Base-by-base conservation (phyloP, 2,113 vertebrate species). In the Etheostoma cragini region DNA sequence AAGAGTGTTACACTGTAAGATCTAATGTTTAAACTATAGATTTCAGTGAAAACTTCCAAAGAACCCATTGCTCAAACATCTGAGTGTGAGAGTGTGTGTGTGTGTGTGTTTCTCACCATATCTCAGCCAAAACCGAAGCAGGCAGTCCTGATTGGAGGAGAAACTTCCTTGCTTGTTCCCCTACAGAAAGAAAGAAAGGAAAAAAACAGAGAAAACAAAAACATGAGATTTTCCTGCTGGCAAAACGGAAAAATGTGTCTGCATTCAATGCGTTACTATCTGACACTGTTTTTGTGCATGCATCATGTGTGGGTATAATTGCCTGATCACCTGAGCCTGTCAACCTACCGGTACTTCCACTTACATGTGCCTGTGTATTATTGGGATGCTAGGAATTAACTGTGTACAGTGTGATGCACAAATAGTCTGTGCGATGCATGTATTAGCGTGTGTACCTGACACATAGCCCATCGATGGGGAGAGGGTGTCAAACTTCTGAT, bases 141-240 rank as follows among this genome's bases (percentile, higher is more conserved):
- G 97, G 96, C 14, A 99, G 95, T 57, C 98, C 97, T 1, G 98
- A 99, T 0, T 97, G 97, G 83, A 98, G 93, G 91, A 99, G 99
- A 93, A 99, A 98, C 85, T 93, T 96, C 72, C 96, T 96, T 22
- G 98, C 97, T 85, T 98, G 97, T 84, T 99, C 97, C 91, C 96
- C 98, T 99, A 19, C 11, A 87, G 62, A 84, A 56, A 70, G n/a
- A 72, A 21, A 84, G 3, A 68, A 26, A 2, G 24, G 16, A 3
- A 21, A 63, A 19, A 52, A 67, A 63, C 7, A 42, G n/a, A 19
- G 16, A 49, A 60, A 38, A 56, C 12, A 46, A 38, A 24, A 53
- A 46, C 17, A 14, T 11, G 2, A 68, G 26, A 45, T 38, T 78
- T 1, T 42, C 2, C 1, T 8, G 8, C 21, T 49, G n/a, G 19